Evolutionary conservation across 2,888 invertebrate species (phyloP), one percentile per base, ranked within the genome.

Genomic region (Argyra leucocephala): DNA sequence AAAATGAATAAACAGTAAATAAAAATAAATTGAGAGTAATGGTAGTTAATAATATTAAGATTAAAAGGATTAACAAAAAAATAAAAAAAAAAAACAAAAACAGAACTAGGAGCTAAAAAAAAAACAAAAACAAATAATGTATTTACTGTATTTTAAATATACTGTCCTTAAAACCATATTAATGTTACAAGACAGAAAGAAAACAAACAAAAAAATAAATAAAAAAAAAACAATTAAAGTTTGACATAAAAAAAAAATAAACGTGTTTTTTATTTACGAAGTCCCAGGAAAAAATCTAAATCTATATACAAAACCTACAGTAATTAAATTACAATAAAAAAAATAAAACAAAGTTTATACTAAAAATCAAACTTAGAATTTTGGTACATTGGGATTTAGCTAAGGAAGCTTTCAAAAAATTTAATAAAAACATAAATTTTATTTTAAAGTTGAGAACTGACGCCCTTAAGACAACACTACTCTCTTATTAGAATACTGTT

Each of bases 41-140:
- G n/a, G n/a, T 48, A 48, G 48, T 48, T 48, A 48, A 48, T 48
- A 48, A 48, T 48, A 48, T 48, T 48, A 48, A 48, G 48, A 48
- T 37, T 37, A 37, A 37, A 37, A 48, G 5, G 48, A 48, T 18
- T 3, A 48, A 48, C 5, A 48, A 48, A 37, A 37, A 9, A 37
- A 31, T 9, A 37, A 37, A 37, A 9, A 37, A 9, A 37, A 37
- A 37, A 37, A 37, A 37, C 10, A 37, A 48, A 48, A 48, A 48
- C 48, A 48, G 48, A 48, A 48, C 48, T 48, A 48, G 48, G 48
- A 48, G 48, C 48, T 48, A 48, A 48, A 48, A 31, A 31, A 31
- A 26, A 31, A 31, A n/a, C n/a, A n/a, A n/a, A n/a, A 31, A 31
- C 31, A 48, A 48, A 48, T 48, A 48, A 48, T 48, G 48, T 48